Conservation (phyloP, 2,797 vertebrate species). For the Falco biarmicus region DNA sequence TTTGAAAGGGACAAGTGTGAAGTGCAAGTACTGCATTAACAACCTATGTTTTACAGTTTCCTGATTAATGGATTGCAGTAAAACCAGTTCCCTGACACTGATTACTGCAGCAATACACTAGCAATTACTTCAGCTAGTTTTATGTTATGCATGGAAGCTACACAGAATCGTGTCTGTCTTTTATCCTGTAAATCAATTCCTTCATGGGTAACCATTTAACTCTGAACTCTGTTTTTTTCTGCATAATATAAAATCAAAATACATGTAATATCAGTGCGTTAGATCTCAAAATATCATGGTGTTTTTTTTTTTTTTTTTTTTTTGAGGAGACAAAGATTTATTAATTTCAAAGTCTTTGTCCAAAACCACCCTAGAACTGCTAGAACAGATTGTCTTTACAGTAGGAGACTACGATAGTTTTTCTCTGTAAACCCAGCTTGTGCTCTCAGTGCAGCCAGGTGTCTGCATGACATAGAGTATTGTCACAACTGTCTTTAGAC, state of each 20-base stretch:
- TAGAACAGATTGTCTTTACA: neutral
- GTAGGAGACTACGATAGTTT: rapidly evolving
- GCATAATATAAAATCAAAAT: neutral
- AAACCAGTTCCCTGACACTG: neutral
- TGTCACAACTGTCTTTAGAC: neutral
- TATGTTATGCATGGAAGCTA: neutral
- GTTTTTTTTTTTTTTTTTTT: neutral
- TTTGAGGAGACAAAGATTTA: neutral
- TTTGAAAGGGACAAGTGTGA: neutral
- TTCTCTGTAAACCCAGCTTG: neutral
- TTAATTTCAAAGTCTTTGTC: neutral
- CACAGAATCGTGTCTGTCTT: neutral
- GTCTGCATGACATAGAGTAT: rapidly evolving
- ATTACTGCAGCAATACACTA: neutral
- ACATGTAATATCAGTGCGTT: neutral
- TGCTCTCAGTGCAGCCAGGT: neutral
- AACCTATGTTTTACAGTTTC: neutral
- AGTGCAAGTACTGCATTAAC: neutral
- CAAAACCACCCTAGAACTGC: neutral
- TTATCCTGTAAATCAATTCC: neutral
- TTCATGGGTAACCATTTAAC: neutral
- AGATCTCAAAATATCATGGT: neutral
- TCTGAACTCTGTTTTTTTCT: neutral
- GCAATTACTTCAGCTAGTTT: slow-evolving; percentile 6
- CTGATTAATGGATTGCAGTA: neutral